These are phyloP conservation scores for Tetrapedia diversipes DNA, from an alignment of 2,888 invertebrate species.

Conservation along the genomic window DNA sequence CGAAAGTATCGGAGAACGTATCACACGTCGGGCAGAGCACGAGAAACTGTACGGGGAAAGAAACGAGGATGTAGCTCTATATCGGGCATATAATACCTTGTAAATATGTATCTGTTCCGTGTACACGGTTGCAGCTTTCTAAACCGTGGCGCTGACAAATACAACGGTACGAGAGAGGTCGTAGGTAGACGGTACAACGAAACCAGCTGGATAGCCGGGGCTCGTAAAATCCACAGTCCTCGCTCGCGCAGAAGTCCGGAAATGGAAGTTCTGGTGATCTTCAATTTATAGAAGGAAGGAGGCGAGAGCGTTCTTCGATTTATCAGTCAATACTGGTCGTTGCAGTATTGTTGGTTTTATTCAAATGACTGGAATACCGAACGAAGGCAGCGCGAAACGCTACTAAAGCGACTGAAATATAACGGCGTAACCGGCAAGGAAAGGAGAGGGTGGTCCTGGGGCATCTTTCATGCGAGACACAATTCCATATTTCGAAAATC, in stretches of 20 bases:
- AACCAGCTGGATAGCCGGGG: constrained; percentile 20
- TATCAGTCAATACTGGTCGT: constrained; percentile 12
- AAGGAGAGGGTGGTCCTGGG: no score
- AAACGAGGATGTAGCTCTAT: not conserved
- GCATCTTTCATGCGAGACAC: no score
- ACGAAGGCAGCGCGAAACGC: not conserved
- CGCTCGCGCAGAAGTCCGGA: constrained; percentile 28
- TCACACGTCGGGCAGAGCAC: not conserved
- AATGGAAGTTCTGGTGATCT: constrained; percentile 41
- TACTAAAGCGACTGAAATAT: no score
- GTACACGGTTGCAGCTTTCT: constrained; percentile 2
- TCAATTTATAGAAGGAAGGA: constrained; percentile 37
- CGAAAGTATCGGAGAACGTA: not conserved
- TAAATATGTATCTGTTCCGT: constrained; percentile 39
- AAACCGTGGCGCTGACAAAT: constrained; percentile 36
- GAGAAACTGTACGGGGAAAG: constrained; percentile 10
- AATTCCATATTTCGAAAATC: no score
- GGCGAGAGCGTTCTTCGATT: constrained; percentile 9
- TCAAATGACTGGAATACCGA: constrained; percentile 3
- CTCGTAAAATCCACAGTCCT: constrained; percentile 46
- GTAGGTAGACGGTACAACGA: constrained; percentile 2
- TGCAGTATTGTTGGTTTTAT: not conserved
- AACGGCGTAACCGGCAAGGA: no score
- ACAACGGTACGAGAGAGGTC: constrained; percentile 9
- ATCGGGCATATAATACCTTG: constrained; percentile 18